Conservation (phyloP, 2,888 invertebrate genomes). For the Aromia moschata region DNA sequence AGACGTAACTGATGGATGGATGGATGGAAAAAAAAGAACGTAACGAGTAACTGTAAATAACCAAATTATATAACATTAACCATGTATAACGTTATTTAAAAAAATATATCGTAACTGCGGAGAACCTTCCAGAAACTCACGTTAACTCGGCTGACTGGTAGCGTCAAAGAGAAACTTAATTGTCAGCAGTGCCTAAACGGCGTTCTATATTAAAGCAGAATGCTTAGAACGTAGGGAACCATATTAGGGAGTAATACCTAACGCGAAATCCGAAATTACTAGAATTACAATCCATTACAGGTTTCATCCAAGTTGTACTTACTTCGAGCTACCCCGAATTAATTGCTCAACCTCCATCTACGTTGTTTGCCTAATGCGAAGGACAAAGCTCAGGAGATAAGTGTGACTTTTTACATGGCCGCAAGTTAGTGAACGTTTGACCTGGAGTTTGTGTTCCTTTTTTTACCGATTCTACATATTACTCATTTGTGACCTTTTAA, state of each 20-base stretch:
- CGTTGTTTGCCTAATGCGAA: constrained; percentile 13
- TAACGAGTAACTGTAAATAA: too few relatives aligned
- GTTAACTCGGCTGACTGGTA: constrained; percentile 17
- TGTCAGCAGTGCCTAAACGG: constrained; percentile 6
- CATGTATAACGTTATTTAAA: too few relatives aligned
- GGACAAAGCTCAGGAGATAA: background rate
- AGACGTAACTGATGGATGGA: too few relatives aligned
- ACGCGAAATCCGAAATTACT: constrained; percentile 26
- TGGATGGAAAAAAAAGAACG: too few relatives aligned
- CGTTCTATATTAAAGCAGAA: constrained; percentile 22
- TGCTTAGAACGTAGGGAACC: constrained; percentile 19
- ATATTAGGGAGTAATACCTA: constrained; percentile 24
- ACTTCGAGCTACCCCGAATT: constrained; percentile 14
- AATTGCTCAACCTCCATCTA: constrained; percentile 15
- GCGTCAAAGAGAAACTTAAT: constrained; percentile 18
- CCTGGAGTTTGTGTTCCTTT: too few relatives aligned
- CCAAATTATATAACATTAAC: too few relatives aligned
- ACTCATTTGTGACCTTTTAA: too few relatives aligned
- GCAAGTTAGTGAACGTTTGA: too few relatives aligned
- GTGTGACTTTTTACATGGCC: background rate
- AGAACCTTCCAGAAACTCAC: constrained; percentile 6
- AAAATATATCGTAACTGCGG: too few relatives aligned
- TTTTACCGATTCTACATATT: too few relatives aligned
- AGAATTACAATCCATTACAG: constrained; percentile 27
- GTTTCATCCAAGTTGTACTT: constrained; percentile 25